A percentile compares a stretch with the other conserved stretches of the same genome.
phyloP scores from a whole-genome alignment of 2,888 invertebrate genomes.

The Yponomeuta plumbellus region DNA sequence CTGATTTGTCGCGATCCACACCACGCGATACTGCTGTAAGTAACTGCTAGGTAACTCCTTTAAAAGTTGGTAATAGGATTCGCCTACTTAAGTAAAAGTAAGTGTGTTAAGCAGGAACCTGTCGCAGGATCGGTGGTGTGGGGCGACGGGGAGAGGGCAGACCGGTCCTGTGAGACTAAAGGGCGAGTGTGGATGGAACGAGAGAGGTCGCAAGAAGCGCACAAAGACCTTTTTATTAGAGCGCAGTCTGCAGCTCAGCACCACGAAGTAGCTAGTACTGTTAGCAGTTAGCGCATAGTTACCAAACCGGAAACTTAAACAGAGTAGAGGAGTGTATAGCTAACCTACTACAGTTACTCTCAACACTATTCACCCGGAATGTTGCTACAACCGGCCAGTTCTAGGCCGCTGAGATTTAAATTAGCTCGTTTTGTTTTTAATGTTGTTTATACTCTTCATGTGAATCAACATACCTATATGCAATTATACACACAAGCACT shows the following conservation, averaged over 20 bases:
- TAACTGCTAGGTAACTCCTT: too few species aligned
- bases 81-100: not conserved
- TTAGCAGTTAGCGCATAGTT: not conserved
- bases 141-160: constrained; percentile 25
- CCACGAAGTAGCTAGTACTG: not conserved
- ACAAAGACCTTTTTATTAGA: constrained; percentile 54
- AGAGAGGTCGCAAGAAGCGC: constrained; percentile 19
- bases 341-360: not conserved
- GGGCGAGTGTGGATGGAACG: constrained; percentile 2
- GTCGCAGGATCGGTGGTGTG: constrained; percentile 23
- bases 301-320: not conserved
- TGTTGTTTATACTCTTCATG: not conserved
- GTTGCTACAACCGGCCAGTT: not conserved
- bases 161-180: constrained; percentile 35
- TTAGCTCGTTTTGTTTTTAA: not conserved
- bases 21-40: not conserved
- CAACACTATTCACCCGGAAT: not conserved
- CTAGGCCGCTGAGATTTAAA: not conserved
- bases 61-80: not conserved
- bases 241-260: constrained; percentile 19
- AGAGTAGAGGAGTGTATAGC: not conserved
- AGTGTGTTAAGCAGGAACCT: constrained; percentile 20
- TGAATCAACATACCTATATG: too few species aligned
- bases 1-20: not conserved
- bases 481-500: not conserved